Conservation (phyloP, 2,888 invertebrate genomes). For the Mesoligia furuncula region DNA sequence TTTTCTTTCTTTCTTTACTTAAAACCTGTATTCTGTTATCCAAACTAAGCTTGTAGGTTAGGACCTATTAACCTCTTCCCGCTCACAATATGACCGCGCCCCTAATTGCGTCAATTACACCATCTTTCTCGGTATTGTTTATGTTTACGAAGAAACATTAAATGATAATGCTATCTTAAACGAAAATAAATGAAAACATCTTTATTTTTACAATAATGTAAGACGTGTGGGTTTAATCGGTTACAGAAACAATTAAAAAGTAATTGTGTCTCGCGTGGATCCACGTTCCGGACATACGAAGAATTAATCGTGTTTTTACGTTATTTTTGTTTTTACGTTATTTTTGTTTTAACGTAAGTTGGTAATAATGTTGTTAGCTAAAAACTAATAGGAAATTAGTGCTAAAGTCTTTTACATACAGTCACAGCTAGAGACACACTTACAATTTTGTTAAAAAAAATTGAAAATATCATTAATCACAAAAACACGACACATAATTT, state of each 20-base stretch:
- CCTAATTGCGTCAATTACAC: not conserved
- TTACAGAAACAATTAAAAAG: too few species aligned
- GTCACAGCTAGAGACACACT: not conserved
- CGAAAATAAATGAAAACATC: not conserved
- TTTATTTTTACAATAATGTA: not conserved
- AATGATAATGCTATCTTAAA: constrained; percentile 23
- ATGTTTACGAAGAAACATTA: not conserved
- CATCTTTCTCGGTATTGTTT: constrained; percentile 7
- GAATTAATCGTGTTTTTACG: too few species aligned
- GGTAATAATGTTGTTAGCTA: not conserved
- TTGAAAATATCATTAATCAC: not conserved
- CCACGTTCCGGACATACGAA: too few species aligned
- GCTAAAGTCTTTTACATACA: too few species aligned
- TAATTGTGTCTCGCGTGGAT: too few species aligned
- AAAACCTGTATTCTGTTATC: too few species aligned
- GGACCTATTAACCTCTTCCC: not conserved
- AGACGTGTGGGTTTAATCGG: not conserved
- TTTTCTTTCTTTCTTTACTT: too few species aligned
- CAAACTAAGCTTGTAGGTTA: not conserved
- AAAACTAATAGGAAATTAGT: not conserved
- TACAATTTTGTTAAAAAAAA: not conserved
- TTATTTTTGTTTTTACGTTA: too few species aligned
- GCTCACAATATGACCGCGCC: constrained; percentile 17
- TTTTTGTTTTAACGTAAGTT: not conserved
- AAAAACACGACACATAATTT: not conserved